phyloP scores from a whole-genome alignment of 2,888 invertebrate genomes.

The Stratiomys singularior region DNA sequence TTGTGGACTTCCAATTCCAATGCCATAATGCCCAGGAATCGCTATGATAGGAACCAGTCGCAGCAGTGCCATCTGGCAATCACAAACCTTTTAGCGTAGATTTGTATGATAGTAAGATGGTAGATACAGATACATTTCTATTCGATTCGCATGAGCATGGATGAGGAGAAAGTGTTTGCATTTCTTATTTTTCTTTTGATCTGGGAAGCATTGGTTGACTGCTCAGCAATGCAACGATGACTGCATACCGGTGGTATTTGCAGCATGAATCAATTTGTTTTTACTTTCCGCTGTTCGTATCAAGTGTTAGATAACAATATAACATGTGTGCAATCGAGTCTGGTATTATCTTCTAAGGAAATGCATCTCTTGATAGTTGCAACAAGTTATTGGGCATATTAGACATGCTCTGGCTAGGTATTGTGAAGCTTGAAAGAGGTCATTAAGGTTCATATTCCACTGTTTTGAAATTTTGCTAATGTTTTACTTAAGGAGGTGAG shows the following conservation, averaged over 20 bases:
- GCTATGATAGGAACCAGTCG: conserved; percentile 1
- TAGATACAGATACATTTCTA: conserved; percentile 23
- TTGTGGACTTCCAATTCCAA: too few relatives aligned
- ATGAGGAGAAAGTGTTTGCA: conserved; percentile 39
- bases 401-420: too few relatives aligned
- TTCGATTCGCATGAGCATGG: conserved; percentile 7
- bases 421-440: too few relatives aligned
- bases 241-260: neutral
- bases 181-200: conserved; percentile 10
- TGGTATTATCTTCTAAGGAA: neutral
- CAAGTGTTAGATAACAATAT: conserved; percentile 6
- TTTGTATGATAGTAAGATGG: too few relatives aligned
- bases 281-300: neutral
- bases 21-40: conserved; percentile 7
- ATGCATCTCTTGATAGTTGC: neutral
- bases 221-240: neutral
- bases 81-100: neutral
- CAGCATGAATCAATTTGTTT: too few relatives aligned
- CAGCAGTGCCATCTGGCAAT: neutral
- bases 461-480: too few relatives aligned
- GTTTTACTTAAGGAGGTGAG: too few relatives aligned
- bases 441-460: too few relatives aligned
- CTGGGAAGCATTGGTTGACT: neutral
- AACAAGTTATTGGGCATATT: too few relatives aligned
- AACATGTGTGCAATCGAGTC: neutral